A percentile compares a stretch with the other conserved stretches of the same genome.
These are phyloP conservation scores for Drosophila nikananu DNA, from an alignment of 1,140 invertebrate species.

Conservation along the genomic window DNA sequence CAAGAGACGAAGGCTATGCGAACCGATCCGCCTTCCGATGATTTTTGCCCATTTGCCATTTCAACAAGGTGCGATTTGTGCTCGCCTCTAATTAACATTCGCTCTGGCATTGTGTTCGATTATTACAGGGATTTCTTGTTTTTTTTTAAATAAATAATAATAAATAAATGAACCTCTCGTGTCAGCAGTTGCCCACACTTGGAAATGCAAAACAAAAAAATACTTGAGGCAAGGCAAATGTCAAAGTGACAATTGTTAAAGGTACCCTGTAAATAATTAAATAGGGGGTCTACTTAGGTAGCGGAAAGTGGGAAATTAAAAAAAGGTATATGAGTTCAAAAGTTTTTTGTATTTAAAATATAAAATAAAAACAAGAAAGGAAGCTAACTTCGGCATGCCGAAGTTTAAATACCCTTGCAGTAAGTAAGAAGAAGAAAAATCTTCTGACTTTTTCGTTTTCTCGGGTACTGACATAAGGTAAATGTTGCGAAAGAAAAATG, in stretches of 20 bases:
- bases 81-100: slow-evolving; percentile 66
- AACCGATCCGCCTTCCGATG: slow-evolving; percentile 44
- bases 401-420: too few species aligned
- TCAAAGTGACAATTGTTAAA: slow-evolving; percentile 54
- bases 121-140: slow-evolving; percentile 27
- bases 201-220: slow-evolving; percentile 12
- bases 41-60: slow-evolving; percentile 60
- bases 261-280: slow-evolving; percentile 13
- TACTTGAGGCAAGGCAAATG: slow-evolving; percentile 45
- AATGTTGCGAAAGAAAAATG: too few species aligned
- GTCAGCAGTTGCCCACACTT: slow-evolving; percentile 50
- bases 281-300: neutral
- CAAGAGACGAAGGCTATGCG: slow-evolving; percentile 50
- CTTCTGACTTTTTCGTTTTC: too few species aligned
- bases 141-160: neutral
- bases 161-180: slow-evolving; percentile 40
- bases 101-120: slow-evolving; percentile 55
- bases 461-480: too few species aligned
- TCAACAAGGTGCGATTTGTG: slow-evolving; percentile 59
- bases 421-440: too few species aligned
- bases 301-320: neutral
- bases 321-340: too few species aligned
- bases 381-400: too few species aligned
- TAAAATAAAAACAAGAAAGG: too few species aligned
- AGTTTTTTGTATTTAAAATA: too few species aligned